Evolutionary conservation across 2,113 vertebrate genomes (phyloP).

Genomic region (Gallinago media): DNA sequence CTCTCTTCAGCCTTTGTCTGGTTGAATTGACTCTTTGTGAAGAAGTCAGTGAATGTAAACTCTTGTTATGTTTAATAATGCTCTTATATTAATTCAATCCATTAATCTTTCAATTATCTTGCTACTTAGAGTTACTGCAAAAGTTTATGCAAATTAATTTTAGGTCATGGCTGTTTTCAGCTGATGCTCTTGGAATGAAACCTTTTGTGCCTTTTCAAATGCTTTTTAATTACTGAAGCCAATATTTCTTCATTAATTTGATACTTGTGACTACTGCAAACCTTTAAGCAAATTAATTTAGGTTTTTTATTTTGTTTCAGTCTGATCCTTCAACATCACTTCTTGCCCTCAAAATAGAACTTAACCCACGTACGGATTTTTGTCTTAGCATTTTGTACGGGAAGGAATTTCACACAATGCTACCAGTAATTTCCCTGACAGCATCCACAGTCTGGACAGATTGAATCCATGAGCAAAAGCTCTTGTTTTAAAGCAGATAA

Average conservation of each 20-base stretch:
- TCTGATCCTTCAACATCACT: neutral
- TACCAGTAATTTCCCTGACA: neutral
- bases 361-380: neutral
- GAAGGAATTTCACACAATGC: constrained; percentile 4
- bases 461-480: neutral
- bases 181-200: neutral
- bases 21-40: neutral
- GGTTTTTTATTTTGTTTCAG: neutral
- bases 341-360: neutral
- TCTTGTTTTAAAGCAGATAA: neutral
- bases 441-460: neutral
- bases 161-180: neutral
- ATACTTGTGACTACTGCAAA: neutral
- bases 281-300: neutral
- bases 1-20: neutral
- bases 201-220: neutral
- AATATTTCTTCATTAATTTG: neutral
- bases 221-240: neutral
- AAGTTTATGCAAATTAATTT: neutral
- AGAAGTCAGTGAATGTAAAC: neutral
- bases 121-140: neutral
- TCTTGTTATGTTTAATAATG: neutral
- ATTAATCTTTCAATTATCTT: neutral
- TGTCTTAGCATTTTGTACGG: neutral
- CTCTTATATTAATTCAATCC: neutral